Conservation (phyloP, 2,888 invertebrate species). For the Hyles lineata region DNA sequence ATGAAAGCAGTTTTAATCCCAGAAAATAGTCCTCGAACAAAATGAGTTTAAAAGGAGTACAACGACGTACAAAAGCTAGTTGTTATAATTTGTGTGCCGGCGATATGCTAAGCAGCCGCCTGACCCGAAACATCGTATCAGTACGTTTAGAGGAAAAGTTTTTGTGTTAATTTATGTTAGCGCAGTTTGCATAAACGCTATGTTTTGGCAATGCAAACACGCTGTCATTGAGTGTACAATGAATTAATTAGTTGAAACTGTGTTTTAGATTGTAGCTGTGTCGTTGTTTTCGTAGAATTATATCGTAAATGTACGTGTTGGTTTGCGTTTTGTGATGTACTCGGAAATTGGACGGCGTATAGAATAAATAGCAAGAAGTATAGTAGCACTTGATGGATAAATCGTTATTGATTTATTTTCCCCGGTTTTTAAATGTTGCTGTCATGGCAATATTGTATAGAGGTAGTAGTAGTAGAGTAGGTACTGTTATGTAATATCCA, state of each 20-base stretch:
- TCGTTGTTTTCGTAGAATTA: no score
- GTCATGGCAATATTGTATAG: no score
- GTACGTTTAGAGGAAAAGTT: constrained; percentile 56
- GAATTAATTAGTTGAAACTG: background rate
- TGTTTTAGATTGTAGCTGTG: background rate
- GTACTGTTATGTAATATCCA: no score
- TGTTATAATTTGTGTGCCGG: constrained; percentile 30
- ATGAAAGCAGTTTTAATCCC: no score
- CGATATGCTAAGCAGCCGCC: constrained; percentile 54
- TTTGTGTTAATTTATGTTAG: constrained; percentile 59
- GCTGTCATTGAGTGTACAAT: background rate
- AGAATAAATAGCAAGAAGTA: no score
- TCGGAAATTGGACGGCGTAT: no score
- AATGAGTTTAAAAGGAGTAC: background rate
- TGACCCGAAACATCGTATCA: constrained; percentile 61
- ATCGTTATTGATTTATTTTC: no score
- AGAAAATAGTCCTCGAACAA: constrained; percentile 40
- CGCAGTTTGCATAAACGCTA: constrained; percentile 50
- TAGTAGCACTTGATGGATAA: no score
- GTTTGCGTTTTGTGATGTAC: no score
- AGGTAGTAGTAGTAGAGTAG: no score
- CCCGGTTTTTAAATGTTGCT: no score
- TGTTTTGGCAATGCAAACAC: constrained; percentile 36
- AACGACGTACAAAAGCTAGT: background rate
- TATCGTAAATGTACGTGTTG: no score